Evolutionary conservation across 2,888 invertebrate species (phyloP), one percentile per base, ranked within the genome.

Genomic region (Melitaea athalia): DNA sequence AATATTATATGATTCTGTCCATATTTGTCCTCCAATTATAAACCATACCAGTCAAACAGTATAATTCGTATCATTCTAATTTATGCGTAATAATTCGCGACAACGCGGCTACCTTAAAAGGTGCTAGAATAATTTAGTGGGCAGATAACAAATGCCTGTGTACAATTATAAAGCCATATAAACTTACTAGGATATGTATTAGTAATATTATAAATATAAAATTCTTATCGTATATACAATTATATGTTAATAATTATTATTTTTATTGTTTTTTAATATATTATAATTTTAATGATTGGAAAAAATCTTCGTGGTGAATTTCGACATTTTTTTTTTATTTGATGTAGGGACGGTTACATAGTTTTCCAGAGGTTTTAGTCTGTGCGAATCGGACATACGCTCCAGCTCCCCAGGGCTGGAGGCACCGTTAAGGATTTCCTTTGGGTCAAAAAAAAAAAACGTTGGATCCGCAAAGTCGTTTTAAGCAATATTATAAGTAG

Each of bases 81-180:
- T 67, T 65, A 69, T 69, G 65, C 64, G 62, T 59, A 64, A 62
- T 55, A 67, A 72, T 60, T 65, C 49, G 59, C 65, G 55, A 65
- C 65, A 59, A 59, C 68, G 59, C 6, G 47, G 67, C 70, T 72
- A 68, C 72, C 67, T 63, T 70, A 68, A 64, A 72, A 42, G 72
- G 72, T 38, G 63, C 63, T 43, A 64, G 42, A 43, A 59, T 53
- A 63, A 60, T 59, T 52, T 53, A 68, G 72, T 72, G 72, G 65
- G 70, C 52, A 60, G 69, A 43, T 65, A 63, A 65, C 63, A 15
- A 68, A 68, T 68, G 57, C 55, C 55, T 49, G 66, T 49, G 66
- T 61, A 55, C 49, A 47, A 49, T 38, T 57, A 57, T 42, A 57
- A 55, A 4, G n/a, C 47, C n/a, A 31, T 53, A 31, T 53, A 53